Base-by-base conservation (phyloP, 1,140 invertebrate genomes). In the Pseudoatta argentina region DNA sequence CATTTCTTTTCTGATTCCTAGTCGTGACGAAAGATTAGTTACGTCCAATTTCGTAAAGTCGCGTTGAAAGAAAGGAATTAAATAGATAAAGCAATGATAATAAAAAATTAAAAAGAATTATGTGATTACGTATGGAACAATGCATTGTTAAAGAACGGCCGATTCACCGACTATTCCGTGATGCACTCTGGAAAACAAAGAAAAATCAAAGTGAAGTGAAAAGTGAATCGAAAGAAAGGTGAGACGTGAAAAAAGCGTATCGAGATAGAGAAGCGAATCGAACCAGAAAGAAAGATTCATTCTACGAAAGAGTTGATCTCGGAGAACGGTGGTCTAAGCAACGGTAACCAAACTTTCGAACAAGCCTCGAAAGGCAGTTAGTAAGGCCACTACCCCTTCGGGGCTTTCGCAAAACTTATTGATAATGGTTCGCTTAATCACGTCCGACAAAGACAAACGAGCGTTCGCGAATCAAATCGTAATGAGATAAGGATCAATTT, bases 401-500 rank as follows among this genome's bases (percentile, higher is more conserved):
- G 44, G 67, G 67, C 24, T 82, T 21, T 48, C 67, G 78, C 51
- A 24, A 66, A 72, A 82, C 67, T 82, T 82, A 82, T 82, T 73
- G 79, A 82, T 82, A 82, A 82, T 69, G 67, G 39, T 59, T 48
- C 34, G 79, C 67, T 73, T 73, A 59, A 82, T 82, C 79, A 73
- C 53, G 79, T 48, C 39, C 79, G 79, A 82, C 79, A 59, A 82
- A 82, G 79, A 82, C 24, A 82, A 82, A 82, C 39, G 79, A 82
- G 67, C 67, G 55, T 18, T 72, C 67, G 79, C 79, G 67, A 73
- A 64, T 82, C 24, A 82, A 82, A 82, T 82, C 55, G 53, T 82
- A 82, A 82, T 73, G 79, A 82, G 79, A 82, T 82, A 82, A 82
- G 39, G 79, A 82, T 82, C 79, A 72, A 82, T 82, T 82, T 82